phyloP scores from a whole-genome alignment of 2,888 invertebrate genomes.

The Salpingus planirostris region DNA sequence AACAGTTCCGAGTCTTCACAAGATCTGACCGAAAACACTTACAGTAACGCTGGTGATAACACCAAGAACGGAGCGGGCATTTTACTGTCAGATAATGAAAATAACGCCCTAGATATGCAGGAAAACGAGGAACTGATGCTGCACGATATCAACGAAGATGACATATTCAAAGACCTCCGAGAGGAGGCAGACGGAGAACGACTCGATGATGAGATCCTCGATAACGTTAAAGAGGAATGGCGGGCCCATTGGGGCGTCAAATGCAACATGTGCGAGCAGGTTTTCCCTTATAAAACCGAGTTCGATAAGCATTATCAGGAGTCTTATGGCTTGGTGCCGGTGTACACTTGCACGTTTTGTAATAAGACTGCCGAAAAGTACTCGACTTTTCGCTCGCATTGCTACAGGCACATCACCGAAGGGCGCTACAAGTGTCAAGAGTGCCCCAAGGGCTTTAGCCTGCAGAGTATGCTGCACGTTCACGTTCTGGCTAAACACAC shows the following conservation, averaged over 20 bases:
- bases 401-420: constrained; percentile 49
- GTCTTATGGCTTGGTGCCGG: constrained; percentile 40
- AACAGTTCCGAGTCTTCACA: constrained; percentile 32
- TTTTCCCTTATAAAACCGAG: constrained; percentile 44
- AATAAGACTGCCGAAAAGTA: constrained; percentile 48
- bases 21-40: constrained; percentile 20
- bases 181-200: constrained; percentile 34
- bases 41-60: constrained; percentile 1
- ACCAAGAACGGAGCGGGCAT: background rate
- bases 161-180: constrained; percentile 35
- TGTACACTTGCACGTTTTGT: constrained; percentile 51
- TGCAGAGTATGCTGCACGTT: constrained; percentile 46
- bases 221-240: constrained; percentile 43
- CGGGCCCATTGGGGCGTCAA: constrained; percentile 45
- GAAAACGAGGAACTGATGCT: constrained; percentile 29
- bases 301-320: constrained; percentile 47
- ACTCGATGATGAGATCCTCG: constrained; percentile 38
- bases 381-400: constrained; percentile 46
- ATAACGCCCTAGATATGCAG: constrained; percentile 18
- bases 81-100: background rate
- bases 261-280: constrained; percentile 47
- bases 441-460: constrained; percentile 47
- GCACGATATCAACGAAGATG: constrained; percentile 30
- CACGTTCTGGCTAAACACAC: constrained; percentile 47
- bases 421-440: constrained; percentile 49